These are phyloP conservation scores for Anastrepha obliqua DNA, from an alignment of 1,140 invertebrate genomes.

Conservation along the genomic window DNA sequence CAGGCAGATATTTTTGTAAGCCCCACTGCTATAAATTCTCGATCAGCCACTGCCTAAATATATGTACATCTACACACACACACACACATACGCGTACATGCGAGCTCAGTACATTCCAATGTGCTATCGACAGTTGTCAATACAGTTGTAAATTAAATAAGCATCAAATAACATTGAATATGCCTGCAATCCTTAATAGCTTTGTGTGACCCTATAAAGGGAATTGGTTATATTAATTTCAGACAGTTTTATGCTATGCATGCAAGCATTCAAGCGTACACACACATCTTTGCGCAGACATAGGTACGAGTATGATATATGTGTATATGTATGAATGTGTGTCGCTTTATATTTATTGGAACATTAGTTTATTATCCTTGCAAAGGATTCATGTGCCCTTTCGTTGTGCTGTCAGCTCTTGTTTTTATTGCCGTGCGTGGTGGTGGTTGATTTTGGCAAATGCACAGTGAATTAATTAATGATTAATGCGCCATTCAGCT, in stretches of 20 bases:
- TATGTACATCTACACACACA: too few relatives aligned
- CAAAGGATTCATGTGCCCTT: background rate
- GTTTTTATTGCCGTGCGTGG: background rate
- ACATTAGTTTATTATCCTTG: conserved; percentile 40
- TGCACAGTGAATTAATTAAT: conserved; percentile 13
- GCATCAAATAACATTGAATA: conserved; percentile 37
- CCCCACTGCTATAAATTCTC: too few relatives aligned
- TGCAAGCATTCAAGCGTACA: background rate
- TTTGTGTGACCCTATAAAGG: conserved; percentile 27
- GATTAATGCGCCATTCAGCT: background rate
- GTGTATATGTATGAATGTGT: background rate
- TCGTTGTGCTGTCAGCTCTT: background rate
- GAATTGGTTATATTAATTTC: conserved; percentile 49
- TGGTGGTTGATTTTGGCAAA: conserved; percentile 44
- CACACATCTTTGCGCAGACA: background rate
- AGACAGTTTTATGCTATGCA: conserved; percentile 23
- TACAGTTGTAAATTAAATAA: conserved; percentile 1
- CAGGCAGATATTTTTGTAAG: too few relatives aligned
- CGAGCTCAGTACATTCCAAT: background rate
- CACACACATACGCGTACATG: too few relatives aligned
- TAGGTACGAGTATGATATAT: background rate
- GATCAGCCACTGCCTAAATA: too few relatives aligned
- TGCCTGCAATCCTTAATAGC: conserved; percentile 11
- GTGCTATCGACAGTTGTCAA: background rate
- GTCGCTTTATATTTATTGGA: background rate